Percentiles rank a stretch among this genome's conserved stretches.
Conservation (phyloP, 2,888 invertebrate species). For the Callyntrura sp. region DNA sequence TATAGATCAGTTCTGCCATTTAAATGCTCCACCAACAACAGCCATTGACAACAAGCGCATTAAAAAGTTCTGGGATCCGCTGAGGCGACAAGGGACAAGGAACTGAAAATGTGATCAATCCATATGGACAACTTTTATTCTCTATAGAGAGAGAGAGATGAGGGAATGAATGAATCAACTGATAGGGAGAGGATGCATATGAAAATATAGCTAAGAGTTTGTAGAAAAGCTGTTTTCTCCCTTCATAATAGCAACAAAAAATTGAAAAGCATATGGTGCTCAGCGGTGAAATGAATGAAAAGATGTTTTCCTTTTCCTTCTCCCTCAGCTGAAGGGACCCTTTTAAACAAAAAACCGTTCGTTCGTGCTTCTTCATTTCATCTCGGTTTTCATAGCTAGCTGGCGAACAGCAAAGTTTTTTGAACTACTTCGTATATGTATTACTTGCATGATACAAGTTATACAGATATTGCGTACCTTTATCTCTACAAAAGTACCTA, state of each 20-base stretch:
- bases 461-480: not conserved
- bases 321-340: conserved; percentile 66
- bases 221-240: conserved; percentile 32
- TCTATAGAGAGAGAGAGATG: not conserved
- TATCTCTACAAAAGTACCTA: not conserved
- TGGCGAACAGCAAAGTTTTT: conserved; percentile 25
- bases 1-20: too few relatives aligned
- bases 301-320: conserved; percentile 22
- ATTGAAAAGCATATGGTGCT: conserved; percentile 67
- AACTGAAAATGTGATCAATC: conserved; percentile 53
- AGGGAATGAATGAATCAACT: conserved; percentile 63
- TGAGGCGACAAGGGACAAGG: conserved; percentile 44
- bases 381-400: not conserved
- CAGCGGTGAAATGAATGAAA: conserved; percentile 63
- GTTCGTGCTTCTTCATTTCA: not conserved
- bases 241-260: conserved; percentile 1
- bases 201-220: not conserved
- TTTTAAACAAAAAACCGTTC: conserved; percentile 63
- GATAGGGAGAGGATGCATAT: not conserved
- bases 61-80: conserved; percentile 2
- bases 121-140: not conserved
- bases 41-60: too few relatives aligned
- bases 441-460: too few relatives aligned
- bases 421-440: too few relatives aligned
- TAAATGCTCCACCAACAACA: too few relatives aligned